phyloP scores from a whole-genome alignment of 2,888 invertebrate species.

The Xestia c-nigrum region DNA sequence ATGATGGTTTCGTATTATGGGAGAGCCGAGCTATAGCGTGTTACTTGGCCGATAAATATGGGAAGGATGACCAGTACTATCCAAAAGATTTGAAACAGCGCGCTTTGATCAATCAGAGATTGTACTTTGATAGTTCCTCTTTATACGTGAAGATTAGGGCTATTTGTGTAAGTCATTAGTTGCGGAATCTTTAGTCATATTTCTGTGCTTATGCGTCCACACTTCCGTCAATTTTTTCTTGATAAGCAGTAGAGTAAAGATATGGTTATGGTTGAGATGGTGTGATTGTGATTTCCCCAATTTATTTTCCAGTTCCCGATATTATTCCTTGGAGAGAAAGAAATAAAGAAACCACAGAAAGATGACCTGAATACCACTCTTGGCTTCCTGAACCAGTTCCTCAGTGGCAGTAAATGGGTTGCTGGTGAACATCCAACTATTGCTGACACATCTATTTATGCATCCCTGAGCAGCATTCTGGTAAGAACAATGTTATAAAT shows the following conservation, averaged over 20 bases:
- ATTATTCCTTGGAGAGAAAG: conserved; percentile 90
- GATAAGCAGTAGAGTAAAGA: neutral
- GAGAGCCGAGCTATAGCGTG: conserved; percentile 92
- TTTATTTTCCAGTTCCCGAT: conserved; percentile 90
- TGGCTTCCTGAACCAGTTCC: conserved; percentile 91
- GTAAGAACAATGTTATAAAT: conserved; percentile 78
- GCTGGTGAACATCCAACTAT: conserved; percentile 91
- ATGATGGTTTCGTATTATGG: conserved; percentile 92
- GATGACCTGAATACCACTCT: conserved; percentile 90
- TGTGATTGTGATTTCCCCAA: neutral
- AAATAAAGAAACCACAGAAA: conserved; percentile 88
- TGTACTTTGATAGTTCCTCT: conserved; percentile 92
- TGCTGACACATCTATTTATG: conserved; percentile 91
- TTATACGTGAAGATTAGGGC: conserved; percentile 92
- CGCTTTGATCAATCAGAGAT: conserved; percentile 91
- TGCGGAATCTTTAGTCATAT: conserved; percentile 67
- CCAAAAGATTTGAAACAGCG: conserved; percentile 90
- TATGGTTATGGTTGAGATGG: neutral
- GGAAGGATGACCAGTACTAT: conserved; percentile 91
- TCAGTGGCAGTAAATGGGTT: conserved; percentile 91
- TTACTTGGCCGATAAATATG: conserved; percentile 92
- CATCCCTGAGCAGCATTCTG: conserved; percentile 89
- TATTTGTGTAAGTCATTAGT: conserved; percentile 87
- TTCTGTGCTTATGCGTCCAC: neutral
- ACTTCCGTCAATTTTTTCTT: neutral